Evolutionary conservation across 2,113 vertebrate genomes (phyloP).

Genomic region (Microtus pennsylvanicus): DNA sequence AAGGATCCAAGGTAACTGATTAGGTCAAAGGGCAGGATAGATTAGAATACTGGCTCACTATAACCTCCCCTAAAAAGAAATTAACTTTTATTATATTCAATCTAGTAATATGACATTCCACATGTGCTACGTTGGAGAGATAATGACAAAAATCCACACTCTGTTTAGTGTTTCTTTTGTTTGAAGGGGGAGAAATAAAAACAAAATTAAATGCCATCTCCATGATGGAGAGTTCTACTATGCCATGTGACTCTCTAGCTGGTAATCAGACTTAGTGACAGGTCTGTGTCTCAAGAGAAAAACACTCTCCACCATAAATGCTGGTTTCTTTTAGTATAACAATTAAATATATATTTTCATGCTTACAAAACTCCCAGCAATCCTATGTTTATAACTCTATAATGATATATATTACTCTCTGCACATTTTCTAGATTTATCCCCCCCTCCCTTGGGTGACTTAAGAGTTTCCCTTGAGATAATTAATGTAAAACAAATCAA

Average conservation of each 20-base stretch:
- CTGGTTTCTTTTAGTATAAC: neutral
- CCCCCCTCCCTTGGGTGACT: neutral
- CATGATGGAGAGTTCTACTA: neutral
- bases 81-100: neutral
- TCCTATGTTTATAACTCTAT: neutral
- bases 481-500: neutral
- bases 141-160: neutral
- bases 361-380: neutral
- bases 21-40: neutral
- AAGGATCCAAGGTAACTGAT: neutral
- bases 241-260: neutral
- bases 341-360: neutral
- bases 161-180: conserved; percentile 13
- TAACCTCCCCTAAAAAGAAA: neutral
- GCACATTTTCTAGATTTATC: neutral
- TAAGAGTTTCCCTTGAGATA: conserved; percentile 36
- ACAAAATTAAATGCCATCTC: neutral
- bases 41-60: neutral
- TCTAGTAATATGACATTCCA: neutral
- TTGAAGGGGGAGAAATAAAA: neutral
- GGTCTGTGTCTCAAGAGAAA: neutral
- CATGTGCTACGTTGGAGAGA: neutral
- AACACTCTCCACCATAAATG: conserved; percentile 24
- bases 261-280: neutral
- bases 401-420: neutral